These are phyloP conservation scores for Glyphotaelius pellucidus DNA, from an alignment of 2,888 invertebrate genomes.

Conservation along the genomic window DNA sequence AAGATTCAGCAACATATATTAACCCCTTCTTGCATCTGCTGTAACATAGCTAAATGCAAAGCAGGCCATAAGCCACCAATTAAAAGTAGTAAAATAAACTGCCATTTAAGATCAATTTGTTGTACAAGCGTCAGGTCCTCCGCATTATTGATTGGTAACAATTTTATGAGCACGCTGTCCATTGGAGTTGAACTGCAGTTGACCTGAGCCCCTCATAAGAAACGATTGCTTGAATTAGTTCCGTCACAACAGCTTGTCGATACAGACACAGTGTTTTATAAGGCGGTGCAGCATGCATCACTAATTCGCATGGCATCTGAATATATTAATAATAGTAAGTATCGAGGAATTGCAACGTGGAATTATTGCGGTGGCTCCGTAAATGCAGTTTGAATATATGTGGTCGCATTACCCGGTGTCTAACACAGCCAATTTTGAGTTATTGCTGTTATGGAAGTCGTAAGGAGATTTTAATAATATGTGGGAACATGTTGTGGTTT, in stretches of 20 bases:
- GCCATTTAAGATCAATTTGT: constrained; percentile 7
- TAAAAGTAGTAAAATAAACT: background rate
- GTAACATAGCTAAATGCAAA: background rate
- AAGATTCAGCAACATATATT: too few species aligned
- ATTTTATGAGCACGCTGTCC: constrained; percentile 21
- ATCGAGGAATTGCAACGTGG: background rate
- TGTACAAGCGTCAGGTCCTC: constrained; percentile 11
- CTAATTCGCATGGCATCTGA: constrained; percentile 42
- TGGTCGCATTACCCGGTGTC: constrained; percentile 8
- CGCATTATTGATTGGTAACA: constrained; percentile 16
- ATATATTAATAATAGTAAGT: background rate
- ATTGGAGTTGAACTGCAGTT: constrained; percentile 40
- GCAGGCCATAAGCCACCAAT: background rate
- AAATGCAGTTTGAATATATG: constrained; percentile 25
- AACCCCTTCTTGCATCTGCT: background rate
- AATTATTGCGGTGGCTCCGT: constrained; percentile 2
- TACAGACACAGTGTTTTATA: constrained; percentile 22
- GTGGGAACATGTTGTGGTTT: constrained; percentile 2
- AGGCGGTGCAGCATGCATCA: constrained; percentile 16
- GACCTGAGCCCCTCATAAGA: constrained; percentile 4
- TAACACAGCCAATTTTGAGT: constrained; percentile 17
- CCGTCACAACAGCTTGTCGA: constrained; percentile 23
- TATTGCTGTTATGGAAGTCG: background rate
- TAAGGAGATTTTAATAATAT: background rate
- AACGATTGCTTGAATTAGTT: constrained; percentile 21